Evolutionary conservation across 2,113 vertebrate species (phyloP).

Genomic region (Beaufortia kweichowensis): DNA sequence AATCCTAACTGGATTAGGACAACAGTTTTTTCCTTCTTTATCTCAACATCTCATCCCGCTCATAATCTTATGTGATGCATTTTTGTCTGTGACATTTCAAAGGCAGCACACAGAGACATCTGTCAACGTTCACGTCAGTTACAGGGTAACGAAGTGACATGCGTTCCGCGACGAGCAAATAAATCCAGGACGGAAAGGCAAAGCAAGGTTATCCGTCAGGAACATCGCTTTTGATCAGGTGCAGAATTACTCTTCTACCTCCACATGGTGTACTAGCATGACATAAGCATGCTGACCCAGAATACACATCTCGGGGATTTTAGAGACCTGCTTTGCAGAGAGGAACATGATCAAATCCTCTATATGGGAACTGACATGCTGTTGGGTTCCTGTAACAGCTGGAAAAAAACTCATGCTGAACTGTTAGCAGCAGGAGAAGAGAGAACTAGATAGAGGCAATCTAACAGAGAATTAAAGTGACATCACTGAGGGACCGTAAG

Average conservation of each 20-base stretch:
- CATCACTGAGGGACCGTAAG: slow-evolving; percentile 11
- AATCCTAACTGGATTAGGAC: slow-evolving; percentile 38
- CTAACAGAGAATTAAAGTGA: slow-evolving; percentile 27
- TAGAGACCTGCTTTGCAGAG: slow-evolving; percentile 8
- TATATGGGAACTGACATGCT: slow-evolving; percentile 23
- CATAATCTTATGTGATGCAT: slow-evolving; percentile 20
- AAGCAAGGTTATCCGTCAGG: slow-evolving; percentile 2
- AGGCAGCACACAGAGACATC: slow-evolving; percentile 10
- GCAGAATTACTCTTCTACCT: neutral
- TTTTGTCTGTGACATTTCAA: slow-evolving; percentile 26
- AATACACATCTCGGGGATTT: neutral
- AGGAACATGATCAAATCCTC: slow-evolving; percentile 12
- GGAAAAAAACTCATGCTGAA: slow-evolving; percentile 41
- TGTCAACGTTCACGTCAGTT: slow-evolving; percentile 26
- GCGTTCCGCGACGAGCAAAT: slow-evolving; percentile 8
- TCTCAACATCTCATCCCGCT: slow-evolving; percentile 14
- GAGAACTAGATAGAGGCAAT: slow-evolving; percentile 27
- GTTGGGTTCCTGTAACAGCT: slow-evolving; percentile 12
- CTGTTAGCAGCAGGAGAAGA: slow-evolving; percentile 31
- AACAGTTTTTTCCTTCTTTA: slow-evolving; percentile 21
- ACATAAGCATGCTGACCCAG: neutral
- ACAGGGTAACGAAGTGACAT: slow-evolving; percentile 39
- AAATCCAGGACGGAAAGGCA: slow-evolving; percentile 28
- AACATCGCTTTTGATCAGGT: slow-evolving; percentile 41
- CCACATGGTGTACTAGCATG: neutral